Evolutionary conservation across 2,888 invertebrate genomes (phyloP), one percentile per base, ranked within the genome.

Genomic region (Syrista parreyssii): DNA sequence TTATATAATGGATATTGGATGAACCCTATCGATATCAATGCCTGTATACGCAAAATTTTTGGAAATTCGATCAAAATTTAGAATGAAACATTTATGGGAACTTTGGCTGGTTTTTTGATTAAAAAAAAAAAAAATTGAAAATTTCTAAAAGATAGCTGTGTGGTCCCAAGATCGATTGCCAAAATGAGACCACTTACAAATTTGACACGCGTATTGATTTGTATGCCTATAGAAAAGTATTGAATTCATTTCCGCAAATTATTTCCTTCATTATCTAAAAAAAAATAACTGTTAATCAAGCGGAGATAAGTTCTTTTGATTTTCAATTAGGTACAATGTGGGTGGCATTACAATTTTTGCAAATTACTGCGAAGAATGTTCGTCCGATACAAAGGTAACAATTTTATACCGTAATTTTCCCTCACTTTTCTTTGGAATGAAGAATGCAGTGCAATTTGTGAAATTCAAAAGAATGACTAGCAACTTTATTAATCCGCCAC

Each of bases 131-230:
- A 55, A 55, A 55, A 55, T 55, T 23, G 55, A 23, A 55, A 55
- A 55, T 55, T 55, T 55, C 9, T 55, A 55, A 23, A 55, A 23
- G 71, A 33, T 71, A 9, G 71, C 31, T 71, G 71, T 71, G 71
- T 71, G 71, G 71, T 71, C 71, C 31, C 12, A 31, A 15, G 35
- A 74, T 30, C 35, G 33, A 35, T 74, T 74, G 15, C 55, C 55
- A 55, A 36, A 30, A 33, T 30, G 23, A 30, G 35, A 74, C 74
- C 74, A 74, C 74, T 74, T 74, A 74, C 35, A 74, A 74, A 74
- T 74, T 74, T 33, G 74, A 33, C 74, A 74, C 74, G 74, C 74
- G 74, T 31, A 71, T 71, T 71, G 71, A 71, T 71, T 32, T 31
- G 71, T 71, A 31, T 6, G 33, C 23, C 32, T 32, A 71, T 33